Base-by-base conservation (phyloP, 1,140 invertebrate genomes). In the Neuroterus valhalla region DNA sequence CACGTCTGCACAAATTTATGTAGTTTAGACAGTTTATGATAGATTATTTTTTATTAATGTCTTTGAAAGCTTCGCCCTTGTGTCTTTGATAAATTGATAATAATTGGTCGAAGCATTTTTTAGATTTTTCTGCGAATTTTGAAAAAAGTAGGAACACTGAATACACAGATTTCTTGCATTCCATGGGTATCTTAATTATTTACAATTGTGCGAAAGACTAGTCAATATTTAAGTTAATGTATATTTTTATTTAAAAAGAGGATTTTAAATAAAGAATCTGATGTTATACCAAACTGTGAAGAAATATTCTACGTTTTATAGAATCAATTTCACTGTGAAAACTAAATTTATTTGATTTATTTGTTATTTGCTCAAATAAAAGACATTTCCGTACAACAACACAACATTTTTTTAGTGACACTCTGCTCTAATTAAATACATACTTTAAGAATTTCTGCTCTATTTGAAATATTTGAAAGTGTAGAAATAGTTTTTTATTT, bases 191-290 rank as follows among this genome's bases (percentile, higher is more conserved):
- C 38, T 42, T 46, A 23, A 66, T 72, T 62, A 62, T 62, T 50
- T 21, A 66, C 19, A 70, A 66, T 67, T 75, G 15, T 73, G 78
- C 78, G 52, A 71, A 31, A 71, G 75, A 84, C 86, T 88, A 88
- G 86, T 88, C 86, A 88, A 80, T 86, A 85, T 81, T 83, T 85
- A 84, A 85, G 80, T 81, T 72, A 84, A 85, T 88, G 83, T 87
- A 87, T 86, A 81, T 87, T 85, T 38, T 85, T 86, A 83, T 79
- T 71, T 77, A 75, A 75, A n/a, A 52, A 72, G 42, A 68, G 50
- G 31, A 74, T 75, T 71, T 66, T 73, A 62, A 71, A 66, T 68
- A 72, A 74, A 80, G 74, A 68, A 45, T 17, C 6, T 44, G 31
- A 67, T 31, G 14, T 31, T 15, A 23, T 14, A n/a, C 17, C n/a